phyloP scores from a whole-genome alignment of 1,140 invertebrate genomes.

The Drosophila kohkoa region DNA sequence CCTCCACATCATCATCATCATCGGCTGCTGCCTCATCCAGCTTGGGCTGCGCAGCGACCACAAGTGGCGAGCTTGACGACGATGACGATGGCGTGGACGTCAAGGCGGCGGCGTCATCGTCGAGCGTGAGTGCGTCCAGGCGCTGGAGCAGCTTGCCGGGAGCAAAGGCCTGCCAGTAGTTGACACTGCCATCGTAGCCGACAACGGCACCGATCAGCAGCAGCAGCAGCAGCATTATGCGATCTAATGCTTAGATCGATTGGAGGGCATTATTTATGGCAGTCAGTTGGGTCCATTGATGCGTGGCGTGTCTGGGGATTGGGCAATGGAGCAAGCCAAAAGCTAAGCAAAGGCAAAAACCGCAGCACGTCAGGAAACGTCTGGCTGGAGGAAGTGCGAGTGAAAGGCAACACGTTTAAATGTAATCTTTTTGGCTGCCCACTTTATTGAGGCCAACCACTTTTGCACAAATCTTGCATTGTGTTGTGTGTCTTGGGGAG shows the following conservation, averaged over 20 bases:
- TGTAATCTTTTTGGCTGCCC: conserved; percentile 9
- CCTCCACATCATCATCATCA: conserved; percentile 8
- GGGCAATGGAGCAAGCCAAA: conserved; percentile 37
- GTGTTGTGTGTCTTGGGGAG: not conserved
- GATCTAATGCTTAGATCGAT: conserved; percentile 8
- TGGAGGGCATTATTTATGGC: conserved; percentile 30
- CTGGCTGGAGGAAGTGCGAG: conserved; percentile 56
- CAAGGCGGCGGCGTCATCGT: conserved; percentile 13
- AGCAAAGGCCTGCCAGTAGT: conserved; percentile 73
- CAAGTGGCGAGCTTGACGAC: not conserved
- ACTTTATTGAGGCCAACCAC: conserved; percentile 53
- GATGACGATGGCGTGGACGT: not conserved
- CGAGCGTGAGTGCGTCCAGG: conserved; percentile 49
- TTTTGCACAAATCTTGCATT: conserved; percentile 41
- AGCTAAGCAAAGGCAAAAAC: conserved; percentile 16
- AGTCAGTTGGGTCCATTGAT: conserved; percentile 30
- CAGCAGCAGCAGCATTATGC: conserved; percentile 45
- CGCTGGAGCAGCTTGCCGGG: conserved; percentile 68
- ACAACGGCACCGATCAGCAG: conserved; percentile 42
- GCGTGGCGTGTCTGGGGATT: conserved; percentile 29
- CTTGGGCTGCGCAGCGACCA: conserved; percentile 40
- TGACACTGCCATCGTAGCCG: conserved; percentile 58
- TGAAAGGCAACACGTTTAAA: conserved; percentile 43
- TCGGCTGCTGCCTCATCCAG: conserved; percentile 26
- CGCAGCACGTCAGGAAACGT: conserved; percentile 66